phyloP scores from a whole-genome alignment of 1,140 invertebrate genomes.

The Papilio polytes region DNA sequence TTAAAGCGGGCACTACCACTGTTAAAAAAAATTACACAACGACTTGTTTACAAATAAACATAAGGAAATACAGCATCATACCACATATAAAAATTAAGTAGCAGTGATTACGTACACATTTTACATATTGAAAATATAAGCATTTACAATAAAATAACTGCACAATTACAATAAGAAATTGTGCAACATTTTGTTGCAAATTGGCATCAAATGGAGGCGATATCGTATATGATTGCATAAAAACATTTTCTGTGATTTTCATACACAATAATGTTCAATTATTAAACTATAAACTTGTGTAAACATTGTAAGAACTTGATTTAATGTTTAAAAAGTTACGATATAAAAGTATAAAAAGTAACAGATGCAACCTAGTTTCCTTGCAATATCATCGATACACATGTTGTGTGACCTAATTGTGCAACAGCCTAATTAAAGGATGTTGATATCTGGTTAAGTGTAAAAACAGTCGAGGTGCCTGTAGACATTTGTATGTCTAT shows the following conservation, averaged over 20 bases:
- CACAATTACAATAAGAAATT: constrained; percentile 1
- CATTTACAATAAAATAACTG: neutral
- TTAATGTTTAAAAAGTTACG: constrained; percentile 22
- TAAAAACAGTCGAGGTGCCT: neutral
- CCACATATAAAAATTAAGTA: neutral
- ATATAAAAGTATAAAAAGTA: constrained; percentile 18
- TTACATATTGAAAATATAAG: neutral
- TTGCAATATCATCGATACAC: neutral
- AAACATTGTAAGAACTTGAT: constrained; percentile 13
- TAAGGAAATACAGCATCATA: neutral
- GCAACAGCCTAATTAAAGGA: constrained; percentile 26
- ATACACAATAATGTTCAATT: neutral
- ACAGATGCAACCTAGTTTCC: constrained; percentile 31
- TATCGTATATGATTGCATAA: neutral
- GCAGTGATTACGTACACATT: neutral
- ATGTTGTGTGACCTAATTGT: constrained; percentile 13
- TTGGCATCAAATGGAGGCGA: neutral
- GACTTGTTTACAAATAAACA: neutral
- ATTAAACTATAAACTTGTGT: constrained; percentile 7
- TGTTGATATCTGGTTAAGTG: neutral
- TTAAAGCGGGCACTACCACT: too few species aligned
- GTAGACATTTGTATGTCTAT: neutral
- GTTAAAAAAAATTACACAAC: neutral
- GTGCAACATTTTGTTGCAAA: neutral
- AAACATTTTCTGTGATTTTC: neutral